phyloP scores from a whole-genome alignment of 2,888 invertebrate genomes.

The Diaprepes abbreviatus region DNA sequence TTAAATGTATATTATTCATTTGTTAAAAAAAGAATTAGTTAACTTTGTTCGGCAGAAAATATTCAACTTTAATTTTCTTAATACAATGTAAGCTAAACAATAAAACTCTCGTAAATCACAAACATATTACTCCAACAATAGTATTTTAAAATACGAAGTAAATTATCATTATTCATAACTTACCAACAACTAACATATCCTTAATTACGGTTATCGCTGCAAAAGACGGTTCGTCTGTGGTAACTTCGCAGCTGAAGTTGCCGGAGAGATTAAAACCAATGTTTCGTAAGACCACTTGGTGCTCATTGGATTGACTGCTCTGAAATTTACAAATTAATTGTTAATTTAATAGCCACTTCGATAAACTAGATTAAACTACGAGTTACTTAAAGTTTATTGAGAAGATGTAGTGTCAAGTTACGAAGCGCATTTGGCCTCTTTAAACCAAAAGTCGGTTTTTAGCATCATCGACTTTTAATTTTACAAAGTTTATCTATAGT shows the following conservation, averaged over 20 bases:
- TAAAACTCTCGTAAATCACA: background rate
- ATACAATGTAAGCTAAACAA: too few relatives aligned
- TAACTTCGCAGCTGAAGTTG: constrained; percentile 86
- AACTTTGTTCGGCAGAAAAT: too few relatives aligned
- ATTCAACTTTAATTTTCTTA: too few relatives aligned
- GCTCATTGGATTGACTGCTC: constrained; percentile 81
- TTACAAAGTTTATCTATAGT: too few relatives aligned
- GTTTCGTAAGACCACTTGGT: constrained; percentile 79
- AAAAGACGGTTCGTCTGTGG: constrained; percentile 81
- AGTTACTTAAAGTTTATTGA: too few relatives aligned
- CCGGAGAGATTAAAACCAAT: constrained; percentile 81
- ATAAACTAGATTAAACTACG: background rate
- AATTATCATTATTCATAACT: constrained; percentile 61
- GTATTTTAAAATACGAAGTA: background rate
- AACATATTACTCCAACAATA: background rate
- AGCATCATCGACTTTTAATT: too few relatives aligned
- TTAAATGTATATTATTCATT: too few relatives aligned
- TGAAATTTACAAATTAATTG: constrained; percentile 59
- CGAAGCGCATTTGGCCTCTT: too few relatives aligned
- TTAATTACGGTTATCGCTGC: constrained; percentile 77
- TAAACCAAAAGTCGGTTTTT: too few relatives aligned
- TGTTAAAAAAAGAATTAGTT: too few relatives aligned
- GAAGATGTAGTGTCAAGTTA: too few relatives aligned
- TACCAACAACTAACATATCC: constrained; percentile 83
- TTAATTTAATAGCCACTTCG: constrained; percentile 22